Evolutionary conservation across 2,113 vertebrate species (phyloP), one percentile per base, ranked within the genome.

Genomic region (Eurypyga helias): DNA sequence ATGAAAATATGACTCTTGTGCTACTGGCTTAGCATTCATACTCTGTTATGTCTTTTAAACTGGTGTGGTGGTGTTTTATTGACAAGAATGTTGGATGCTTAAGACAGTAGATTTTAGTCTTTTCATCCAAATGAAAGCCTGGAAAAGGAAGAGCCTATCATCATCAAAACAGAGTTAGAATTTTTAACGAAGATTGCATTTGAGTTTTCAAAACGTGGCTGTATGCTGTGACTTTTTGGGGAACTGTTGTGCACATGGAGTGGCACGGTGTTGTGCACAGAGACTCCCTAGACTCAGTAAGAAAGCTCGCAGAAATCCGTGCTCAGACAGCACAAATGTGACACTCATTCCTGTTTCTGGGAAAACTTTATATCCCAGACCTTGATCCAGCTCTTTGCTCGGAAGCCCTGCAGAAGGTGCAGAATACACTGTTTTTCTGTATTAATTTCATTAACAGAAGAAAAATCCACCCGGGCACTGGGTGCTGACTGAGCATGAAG

Each of bases 181-280:
- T 70, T 87, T 33, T 48, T 62, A 34, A 45, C 8, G 8, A 17
- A 29, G 25, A 9, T 33, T 46, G n/a, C 52, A 11, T 38, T 57
- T 43, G 46, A 52, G 38, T 26, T 52, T 46, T 60, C 51, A 60
- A 52, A 69, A 46, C 1, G 3, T 1, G 2, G 4, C 38, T 34
- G 2, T 31, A 13, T 65, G 33, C 10, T 16, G 2, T 18, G 26
- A 14, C 34, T 61, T 0, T 61, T 17, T 65, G 28, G 31, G 23
- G 66, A 38, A 48, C 46, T 18, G 38, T 24, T 41, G 58, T 19
- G 45, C 57, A 11, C 49, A 11, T 4, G 1, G 19, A 34, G 77
- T 8, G 25, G 25, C 48, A 19, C 1, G 0, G 31, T 49, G 54
- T 48, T 4, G 2, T 48, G 54, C 60, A 19, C 6, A 3, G 33